Evolutionary conservation across 2,888 invertebrate genomes (phyloP), one percentile per base, ranked within the genome.

Genomic region (Trachelus iudaicus): DNA sequence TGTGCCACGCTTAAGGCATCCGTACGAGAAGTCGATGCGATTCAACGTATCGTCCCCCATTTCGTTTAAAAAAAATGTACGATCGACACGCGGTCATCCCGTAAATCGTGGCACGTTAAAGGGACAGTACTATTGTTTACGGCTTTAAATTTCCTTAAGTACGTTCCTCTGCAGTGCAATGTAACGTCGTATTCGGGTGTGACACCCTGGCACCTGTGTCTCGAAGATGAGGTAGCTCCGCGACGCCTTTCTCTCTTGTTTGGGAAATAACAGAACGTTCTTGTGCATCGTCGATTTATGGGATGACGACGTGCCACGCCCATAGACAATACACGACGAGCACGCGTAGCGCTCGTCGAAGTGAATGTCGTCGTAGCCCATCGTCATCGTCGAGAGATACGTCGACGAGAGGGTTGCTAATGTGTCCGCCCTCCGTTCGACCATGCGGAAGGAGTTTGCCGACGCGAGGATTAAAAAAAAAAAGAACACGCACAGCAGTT

Each of bases 401-500:
- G 56, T 56, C 56, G 56, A 56, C 56, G 4, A 23, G 56, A 56
- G 56, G 56, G 56, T 56, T 9, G 56, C 9, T 56, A 56, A 23
- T 56, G 56, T 56, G 23, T 56, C 56, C 56, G 9, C 56, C 56
- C 56, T 56, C 56, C 9, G 23, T 9, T 56, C 56, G 56, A 56
- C 0, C 23, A 56, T 56, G 56, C 56, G 56, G 23, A 56, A 56
- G 56, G 23, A 56, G 23, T 56, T 56, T 56, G 23, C 40, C 40
- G 40, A 23, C 40, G 40, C 23, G 56, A 56, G 56, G 56, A 23
- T 56, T 56, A 31, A 71, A 15, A 69, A 34, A 34, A 71, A 34
- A 75, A 74, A 76, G 77, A 80, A 76, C 81, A 83, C 81, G 83
- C 85, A 84, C 84, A 87, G 84, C 83, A 85, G 86, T 86, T 87